Percentiles rank a stretch among this genome's conserved stretches.
Evolutionary conservation across 1,140 invertebrate species (phyloP).

Genomic region (Lordiphosa clarofinis): DNA sequence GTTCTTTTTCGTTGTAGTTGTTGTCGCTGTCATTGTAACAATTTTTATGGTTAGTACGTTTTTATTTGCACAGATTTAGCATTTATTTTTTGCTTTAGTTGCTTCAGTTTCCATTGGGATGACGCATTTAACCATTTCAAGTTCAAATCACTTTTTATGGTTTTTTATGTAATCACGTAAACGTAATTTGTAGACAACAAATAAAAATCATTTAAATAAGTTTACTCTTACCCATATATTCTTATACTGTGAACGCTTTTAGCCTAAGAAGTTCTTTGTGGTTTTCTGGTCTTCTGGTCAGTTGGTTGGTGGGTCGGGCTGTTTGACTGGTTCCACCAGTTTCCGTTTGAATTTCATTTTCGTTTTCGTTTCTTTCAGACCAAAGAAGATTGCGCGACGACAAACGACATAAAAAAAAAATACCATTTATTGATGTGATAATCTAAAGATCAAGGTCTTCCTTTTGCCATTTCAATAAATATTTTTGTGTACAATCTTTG

Average conservation of each 20-base stretch:
- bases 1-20: no score
- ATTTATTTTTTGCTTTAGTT: slow-evolving; percentile 20
- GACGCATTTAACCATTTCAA: slow-evolving; percentile 62
- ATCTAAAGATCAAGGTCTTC: slow-evolving; percentile 76
- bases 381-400: slow-evolving; percentile 40
- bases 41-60: slow-evolving; percentile 65
- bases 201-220: no score
- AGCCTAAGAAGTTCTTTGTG: slow-evolving; percentile 64
- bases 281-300: slow-evolving; percentile 7
- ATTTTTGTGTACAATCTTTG: slow-evolving; percentile 26
- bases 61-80: slow-evolving; percentile 47
- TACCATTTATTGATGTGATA: slow-evolving; percentile 75
- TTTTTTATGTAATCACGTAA: slow-evolving; percentile 69
- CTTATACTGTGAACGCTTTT: slow-evolving; percentile 9
- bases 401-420: slow-evolving; percentile 36
- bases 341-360: slow-evolving; percentile 57
- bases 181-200: slow-evolving; percentile 18
- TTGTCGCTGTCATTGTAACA: slow-evolving; percentile 59
- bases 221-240: slow-evolving; percentile 1
- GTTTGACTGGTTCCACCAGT: slow-evolving; percentile 68
- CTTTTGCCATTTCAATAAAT: slow-evolving; percentile 72
- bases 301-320: slow-evolving; percentile 18
- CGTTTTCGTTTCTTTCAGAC: slow-evolving; percentile 53
- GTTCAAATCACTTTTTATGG: slow-evolving; percentile 60
- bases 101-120: slow-evolving; percentile 50